These are phyloP conservation scores for Perca flavescens DNA, from an alignment of 2,113 vertebrate species.

Conservation along the genomic window DNA sequence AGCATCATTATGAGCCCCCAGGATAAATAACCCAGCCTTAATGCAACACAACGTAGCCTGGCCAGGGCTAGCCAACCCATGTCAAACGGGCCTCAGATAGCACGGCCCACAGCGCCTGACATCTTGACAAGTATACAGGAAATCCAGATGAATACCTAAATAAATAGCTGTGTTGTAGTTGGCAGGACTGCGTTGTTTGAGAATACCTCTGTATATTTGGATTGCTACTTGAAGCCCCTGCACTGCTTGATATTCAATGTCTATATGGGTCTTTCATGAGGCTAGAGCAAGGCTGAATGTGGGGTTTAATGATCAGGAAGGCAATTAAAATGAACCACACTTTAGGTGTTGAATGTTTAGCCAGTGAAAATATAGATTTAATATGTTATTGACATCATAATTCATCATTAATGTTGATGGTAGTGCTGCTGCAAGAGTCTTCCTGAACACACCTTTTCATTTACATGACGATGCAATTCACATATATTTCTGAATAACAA, in stretches of 20 bases:
- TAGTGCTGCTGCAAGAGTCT: constrained; percentile 13
- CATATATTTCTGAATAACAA: constrained; percentile 20
- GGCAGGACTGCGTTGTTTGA: constrained; percentile 81
- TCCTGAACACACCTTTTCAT: constrained; percentile 16
- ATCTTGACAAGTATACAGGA: constrained; percentile 83
- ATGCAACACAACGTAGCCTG: constrained; percentile 61
- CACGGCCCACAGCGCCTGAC: constrained; percentile 62
- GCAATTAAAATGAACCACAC: constrained; percentile 69
- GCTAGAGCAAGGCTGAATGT: constrained; percentile 68
- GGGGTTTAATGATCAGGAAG: constrained; percentile 70
- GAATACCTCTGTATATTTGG: constrained; percentile 85
- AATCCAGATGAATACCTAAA: constrained; percentile 86
- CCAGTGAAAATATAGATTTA: constrained; percentile 61
- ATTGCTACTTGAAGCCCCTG: constrained; percentile 78
- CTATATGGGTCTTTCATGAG: constrained; percentile 79
- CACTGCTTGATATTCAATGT: constrained; percentile 68
- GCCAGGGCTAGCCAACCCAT: constrained; percentile 52
- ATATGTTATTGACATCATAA: constrained; percentile 59
- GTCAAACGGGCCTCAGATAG: constrained; percentile 78
- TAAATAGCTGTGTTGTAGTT: constrained; percentile 84
- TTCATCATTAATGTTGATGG: constrained; percentile 58
- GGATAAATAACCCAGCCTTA: constrained; percentile 74
- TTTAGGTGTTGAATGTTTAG: constrained; percentile 63
- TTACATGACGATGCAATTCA: constrained; percentile 25
- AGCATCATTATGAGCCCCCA: constrained; percentile 75